Conservation (phyloP, 2,113 vertebrate genomes). For the Ibidorhyncha struthersii region DNA sequence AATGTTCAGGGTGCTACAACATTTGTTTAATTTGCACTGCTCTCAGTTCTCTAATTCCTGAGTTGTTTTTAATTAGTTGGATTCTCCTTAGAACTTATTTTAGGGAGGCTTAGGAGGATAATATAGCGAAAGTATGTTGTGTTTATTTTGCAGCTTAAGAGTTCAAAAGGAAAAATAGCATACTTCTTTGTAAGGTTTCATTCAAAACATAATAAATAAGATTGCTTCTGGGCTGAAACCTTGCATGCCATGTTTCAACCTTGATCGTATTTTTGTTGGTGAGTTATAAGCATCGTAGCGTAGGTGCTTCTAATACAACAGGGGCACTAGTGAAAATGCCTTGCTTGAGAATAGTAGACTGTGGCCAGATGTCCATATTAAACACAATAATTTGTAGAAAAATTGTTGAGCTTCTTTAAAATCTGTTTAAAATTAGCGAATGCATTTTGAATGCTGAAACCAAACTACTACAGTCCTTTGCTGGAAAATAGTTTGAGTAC, state of each 20-base stretch:
- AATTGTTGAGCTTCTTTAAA: neutral
- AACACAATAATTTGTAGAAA: neutral
- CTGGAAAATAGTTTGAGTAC: neutral
- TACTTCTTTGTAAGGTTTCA: neutral
- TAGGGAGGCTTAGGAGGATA: neutral
- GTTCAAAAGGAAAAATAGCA: neutral
- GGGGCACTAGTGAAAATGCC: neutral
- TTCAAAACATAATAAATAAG: neutral
- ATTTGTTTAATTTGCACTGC: neutral
- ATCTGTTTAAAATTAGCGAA: neutral
- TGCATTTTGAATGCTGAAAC: neutral
- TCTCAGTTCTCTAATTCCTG: accelerated
- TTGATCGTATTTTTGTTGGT: neutral
- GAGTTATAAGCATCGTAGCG: neutral
- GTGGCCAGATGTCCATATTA: neutral
- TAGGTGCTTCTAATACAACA: neutral
- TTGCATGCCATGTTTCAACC: neutral
- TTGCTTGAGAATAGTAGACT: neutral
- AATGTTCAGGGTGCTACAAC: neutral
- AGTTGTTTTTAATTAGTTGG: neutral
- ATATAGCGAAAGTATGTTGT: accelerated
- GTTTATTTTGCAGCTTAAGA: neutral
- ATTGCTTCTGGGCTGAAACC: neutral
- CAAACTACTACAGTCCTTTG: neutral
- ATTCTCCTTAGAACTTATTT: neutral